Conservation (phyloP, 2,888 invertebrate genomes). For the Bhutanitis thaidina region DNA sequence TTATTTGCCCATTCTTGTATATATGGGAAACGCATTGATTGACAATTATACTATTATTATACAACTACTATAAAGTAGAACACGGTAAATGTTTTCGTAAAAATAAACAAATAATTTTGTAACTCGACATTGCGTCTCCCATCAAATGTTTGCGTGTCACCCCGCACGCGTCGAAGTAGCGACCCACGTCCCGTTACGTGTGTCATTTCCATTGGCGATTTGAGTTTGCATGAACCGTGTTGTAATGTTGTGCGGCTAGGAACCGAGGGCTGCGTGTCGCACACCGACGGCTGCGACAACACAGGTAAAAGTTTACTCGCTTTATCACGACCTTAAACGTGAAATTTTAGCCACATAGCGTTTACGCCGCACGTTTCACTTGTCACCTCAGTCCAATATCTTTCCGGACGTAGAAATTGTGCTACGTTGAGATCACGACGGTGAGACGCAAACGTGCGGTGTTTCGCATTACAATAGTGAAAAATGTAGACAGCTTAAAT, state of each 20-base stretch:
- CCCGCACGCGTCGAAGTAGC: slow-evolving; percentile 31
- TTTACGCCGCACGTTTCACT: not conserved
- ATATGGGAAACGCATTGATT: not conserved
- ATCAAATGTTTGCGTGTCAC: slow-evolving; percentile 24
- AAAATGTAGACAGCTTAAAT: not conserved
- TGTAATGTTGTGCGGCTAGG: slow-evolving; percentile 85
- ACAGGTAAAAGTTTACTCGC: slow-evolving; percentile 82
- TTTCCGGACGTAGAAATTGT: too few relatives aligned
- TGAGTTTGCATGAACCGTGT: slow-evolving; percentile 78
- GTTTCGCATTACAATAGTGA: not conserved
- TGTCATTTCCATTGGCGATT: slow-evolving; percentile 14
- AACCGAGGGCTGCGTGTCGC: slow-evolving; percentile 94
- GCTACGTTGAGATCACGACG: not conserved
- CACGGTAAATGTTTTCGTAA: too few relatives aligned
- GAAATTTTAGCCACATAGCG: not conserved
- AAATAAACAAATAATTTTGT: too few relatives aligned
- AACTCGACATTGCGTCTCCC: slow-evolving; percentile 18
- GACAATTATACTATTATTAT: too few relatives aligned
- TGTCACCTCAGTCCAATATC: not conserved
- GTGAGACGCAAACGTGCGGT: not conserved
- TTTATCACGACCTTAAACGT: not conserved
- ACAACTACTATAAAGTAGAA: not conserved
- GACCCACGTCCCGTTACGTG: slow-evolving; percentile 7
- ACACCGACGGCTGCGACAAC: slow-evolving; percentile 96
- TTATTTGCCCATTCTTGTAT: not conserved